A percentile compares a stretch with the other conserved stretches of the same genome.
phyloP scores from a whole-genome alignment of 2,797 vertebrate species.

The Cephalopachus bancanus region DNA sequence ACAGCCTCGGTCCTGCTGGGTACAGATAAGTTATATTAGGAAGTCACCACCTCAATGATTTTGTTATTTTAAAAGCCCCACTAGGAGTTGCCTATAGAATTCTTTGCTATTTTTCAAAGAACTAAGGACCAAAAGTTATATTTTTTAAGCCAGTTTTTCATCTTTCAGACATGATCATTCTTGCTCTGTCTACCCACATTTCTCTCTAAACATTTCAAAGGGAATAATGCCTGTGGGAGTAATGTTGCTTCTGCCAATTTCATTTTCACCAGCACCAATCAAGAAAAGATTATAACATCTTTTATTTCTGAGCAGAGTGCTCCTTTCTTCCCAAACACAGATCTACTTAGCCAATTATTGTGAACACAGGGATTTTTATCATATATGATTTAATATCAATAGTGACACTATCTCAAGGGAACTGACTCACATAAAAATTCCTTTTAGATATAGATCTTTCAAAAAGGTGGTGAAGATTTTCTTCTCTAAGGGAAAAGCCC shows the following conservation, averaged over 20 bases:
- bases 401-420: slow-evolving; percentile 13
- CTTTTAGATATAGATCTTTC: slow-evolving; percentile 2
- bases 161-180: slow-evolving; percentile 43
- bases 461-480: slow-evolving; percentile 13
- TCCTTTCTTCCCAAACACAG: neutral
- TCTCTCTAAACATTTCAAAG: slow-evolving; percentile 40
- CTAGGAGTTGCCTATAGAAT: slow-evolving; percentile 16
- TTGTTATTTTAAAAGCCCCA: neutral
- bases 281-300: slow-evolving; percentile 15
- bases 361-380: neutral
- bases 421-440: neutral
- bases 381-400: neutral
- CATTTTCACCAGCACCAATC: slow-evolving; percentile 4
- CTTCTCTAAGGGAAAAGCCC: neutral
- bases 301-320: slow-evolving; percentile 18
- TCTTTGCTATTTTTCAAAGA: slow-evolving; percentile 40
- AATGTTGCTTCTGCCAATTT: neutral
- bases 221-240: neutral
- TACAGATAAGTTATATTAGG: neutral
- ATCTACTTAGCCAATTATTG: slow-evolving; percentile 1
- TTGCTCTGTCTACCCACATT: neutral
- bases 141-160: neutral
- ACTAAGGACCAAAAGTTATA: neutral
- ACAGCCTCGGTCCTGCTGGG: neutral
- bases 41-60: neutral